Conservation (phyloP, 2,888 invertebrate species). For the Rhagonycha fulva region DNA sequence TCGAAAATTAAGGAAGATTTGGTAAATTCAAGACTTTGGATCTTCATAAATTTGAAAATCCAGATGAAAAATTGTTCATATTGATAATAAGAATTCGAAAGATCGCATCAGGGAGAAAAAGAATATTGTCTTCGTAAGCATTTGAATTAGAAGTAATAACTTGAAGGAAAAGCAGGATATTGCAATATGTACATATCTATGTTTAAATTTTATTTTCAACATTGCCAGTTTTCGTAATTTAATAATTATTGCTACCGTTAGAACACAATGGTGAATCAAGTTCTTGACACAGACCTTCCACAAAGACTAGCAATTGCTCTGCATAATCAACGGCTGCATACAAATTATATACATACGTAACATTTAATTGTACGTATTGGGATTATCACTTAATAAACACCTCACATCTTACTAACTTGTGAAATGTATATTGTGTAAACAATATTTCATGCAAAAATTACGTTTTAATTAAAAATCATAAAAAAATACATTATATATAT, state of each 20-base stretch:
- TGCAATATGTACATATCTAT: too few relatives aligned
- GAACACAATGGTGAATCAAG: not conserved
- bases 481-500: not conserved
- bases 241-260: not conserved
- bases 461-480: not conserved
- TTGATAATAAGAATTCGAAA: too few relatives aligned
- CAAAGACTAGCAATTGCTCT: not conserved
- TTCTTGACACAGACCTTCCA: not conserved
- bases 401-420: not conserved
- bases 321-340: not conserved
- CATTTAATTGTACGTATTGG: not conserved
- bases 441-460: not conserved
- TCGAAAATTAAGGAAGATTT: too few relatives aligned
- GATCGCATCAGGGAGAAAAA: too few relatives aligned
- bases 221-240: not conserved
- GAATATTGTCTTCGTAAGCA: too few relatives aligned
- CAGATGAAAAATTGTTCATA: too few relatives aligned
- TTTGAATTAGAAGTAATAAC: too few relatives aligned
- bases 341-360: not conserved
- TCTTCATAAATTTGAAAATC: too few relatives aligned
- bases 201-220: too few relatives aligned
- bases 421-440: not conserved
- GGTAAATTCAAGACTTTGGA: too few relatives aligned
- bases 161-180: too few relatives aligned
- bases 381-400: not conserved